Evolutionary conservation across 1,140 invertebrate species (phyloP).

Genomic region (Pseudomyrmex concolor): DNA sequence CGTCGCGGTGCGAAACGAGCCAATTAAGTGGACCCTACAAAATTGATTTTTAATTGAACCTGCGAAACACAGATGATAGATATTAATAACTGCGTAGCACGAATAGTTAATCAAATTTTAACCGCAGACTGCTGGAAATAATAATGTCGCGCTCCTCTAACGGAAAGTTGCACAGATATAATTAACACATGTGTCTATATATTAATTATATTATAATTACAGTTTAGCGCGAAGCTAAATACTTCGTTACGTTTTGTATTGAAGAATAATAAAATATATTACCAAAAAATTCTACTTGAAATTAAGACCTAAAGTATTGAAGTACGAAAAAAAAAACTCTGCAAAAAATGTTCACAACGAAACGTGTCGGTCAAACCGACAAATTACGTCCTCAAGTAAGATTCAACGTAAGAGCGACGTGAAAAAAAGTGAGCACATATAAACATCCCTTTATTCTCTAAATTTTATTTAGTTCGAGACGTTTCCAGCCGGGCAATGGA

Average conservation of each 20-base stretch:
- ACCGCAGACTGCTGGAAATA: conserved; percentile 30
- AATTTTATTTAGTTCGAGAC: conserved; percentile 71
- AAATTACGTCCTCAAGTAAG: conserved; percentile 10
- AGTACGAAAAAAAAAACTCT: background rate
- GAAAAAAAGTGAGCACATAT: conserved; percentile 20
- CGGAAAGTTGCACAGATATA: conserved; percentile 29
- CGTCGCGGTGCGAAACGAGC: conserved; percentile 64
- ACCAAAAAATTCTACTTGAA: background rate
- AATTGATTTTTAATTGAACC: conserved; percentile 78
- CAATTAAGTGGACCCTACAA: conserved; percentile 73
- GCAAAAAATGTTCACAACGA: background rate
- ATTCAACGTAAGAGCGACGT: background rate
- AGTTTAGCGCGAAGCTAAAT: conserved; percentile 1
- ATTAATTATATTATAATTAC: conserved; percentile 35
- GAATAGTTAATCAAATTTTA: conserved; percentile 64
- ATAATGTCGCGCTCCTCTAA: conserved; percentile 13
- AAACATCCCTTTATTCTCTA: conserved; percentile 35
- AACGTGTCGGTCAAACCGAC: background rate
- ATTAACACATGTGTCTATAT: conserved; percentile 44
- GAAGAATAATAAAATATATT: background rate
- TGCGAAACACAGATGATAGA: conserved; percentile 62
- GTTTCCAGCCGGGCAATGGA: conserved; percentile 68
- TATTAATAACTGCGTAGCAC: conserved; percentile 66
- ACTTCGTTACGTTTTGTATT: background rate
- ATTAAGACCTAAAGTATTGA: background rate